These are phyloP conservation scores for Chaetophractus vellerosus DNA, from an alignment of 2,797 vertebrate species.

Conservation along the genomic window DNA sequence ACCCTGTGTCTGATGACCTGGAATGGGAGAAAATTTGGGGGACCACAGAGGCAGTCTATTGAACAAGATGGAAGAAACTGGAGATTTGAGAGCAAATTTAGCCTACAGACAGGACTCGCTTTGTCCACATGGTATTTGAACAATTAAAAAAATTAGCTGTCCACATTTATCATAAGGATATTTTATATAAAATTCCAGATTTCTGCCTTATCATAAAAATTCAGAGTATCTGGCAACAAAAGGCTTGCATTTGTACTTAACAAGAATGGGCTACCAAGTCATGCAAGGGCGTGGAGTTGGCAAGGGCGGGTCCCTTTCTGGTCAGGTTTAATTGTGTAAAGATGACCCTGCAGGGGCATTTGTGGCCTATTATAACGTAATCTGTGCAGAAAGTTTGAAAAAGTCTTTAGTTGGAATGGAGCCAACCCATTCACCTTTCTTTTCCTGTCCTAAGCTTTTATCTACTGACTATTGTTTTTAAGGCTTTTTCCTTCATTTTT, in stretches of 20 bases:
- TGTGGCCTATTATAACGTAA: neutral
- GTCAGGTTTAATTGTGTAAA: neutral
- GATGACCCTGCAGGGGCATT: neutral
- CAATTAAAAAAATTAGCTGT: neutral
- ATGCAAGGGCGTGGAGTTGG: accelerated
- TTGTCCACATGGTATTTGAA: neutral
- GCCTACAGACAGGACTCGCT: neutral
- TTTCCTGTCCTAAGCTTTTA: neutral
- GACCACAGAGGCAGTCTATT: too few species aligned
- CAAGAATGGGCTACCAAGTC: neutral
- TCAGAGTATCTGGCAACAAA: neutral
- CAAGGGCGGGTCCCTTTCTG: neutral
- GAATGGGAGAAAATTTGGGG: accelerated
- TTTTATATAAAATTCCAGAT: conserved; percentile 35
- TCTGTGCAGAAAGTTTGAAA: neutral
- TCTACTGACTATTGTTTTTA: neutral
- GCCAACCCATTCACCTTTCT: neutral
- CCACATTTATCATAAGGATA: neutral
- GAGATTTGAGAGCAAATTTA: neutral
- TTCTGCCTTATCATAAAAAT: neutral
- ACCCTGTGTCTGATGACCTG: neutral
- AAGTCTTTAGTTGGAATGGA: conserved; percentile 17
- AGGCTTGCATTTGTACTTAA: neutral
- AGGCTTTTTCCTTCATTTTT: conserved; percentile 28
- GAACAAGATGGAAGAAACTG: neutral